phyloP scores from a whole-genome alignment of 2,888 invertebrate species.

The Willowsia nigromaculata region DNA sequence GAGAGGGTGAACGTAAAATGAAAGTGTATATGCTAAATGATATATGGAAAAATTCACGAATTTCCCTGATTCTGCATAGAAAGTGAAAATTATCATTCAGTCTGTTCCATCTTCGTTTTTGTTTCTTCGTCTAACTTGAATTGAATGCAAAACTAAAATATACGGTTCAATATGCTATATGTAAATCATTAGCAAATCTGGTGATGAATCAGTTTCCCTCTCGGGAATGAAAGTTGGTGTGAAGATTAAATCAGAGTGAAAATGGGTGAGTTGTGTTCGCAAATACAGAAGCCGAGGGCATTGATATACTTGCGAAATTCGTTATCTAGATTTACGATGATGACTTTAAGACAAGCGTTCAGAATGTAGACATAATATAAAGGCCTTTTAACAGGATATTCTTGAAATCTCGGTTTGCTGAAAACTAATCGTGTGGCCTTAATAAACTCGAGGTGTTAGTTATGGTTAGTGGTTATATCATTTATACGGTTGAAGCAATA shows the following conservation, averaged over 20 bases:
- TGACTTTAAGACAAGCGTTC: neutral
- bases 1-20: neutral
- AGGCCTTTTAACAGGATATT: neutral
- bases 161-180: neutral
- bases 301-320: neutral
- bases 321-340: neutral
- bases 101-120: neutral
- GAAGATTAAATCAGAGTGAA: neutral
- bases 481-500: no score
- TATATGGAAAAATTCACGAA: neutral
- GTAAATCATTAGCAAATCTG: neutral
- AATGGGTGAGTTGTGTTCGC: neutral
- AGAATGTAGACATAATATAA: neutral
- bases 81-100: neutral
- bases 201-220: conserved; percentile 28
- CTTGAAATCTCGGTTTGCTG: no score
- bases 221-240: neutral
- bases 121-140: neutral
- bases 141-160: neutral
- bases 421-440: no score
- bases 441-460: no score
- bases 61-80: neutral
- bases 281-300: neutral
- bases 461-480: no score
- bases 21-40: neutral